Base-by-base conservation (phyloP, 2,797 vertebrate species). In the Lepus oiostolus region DNA sequence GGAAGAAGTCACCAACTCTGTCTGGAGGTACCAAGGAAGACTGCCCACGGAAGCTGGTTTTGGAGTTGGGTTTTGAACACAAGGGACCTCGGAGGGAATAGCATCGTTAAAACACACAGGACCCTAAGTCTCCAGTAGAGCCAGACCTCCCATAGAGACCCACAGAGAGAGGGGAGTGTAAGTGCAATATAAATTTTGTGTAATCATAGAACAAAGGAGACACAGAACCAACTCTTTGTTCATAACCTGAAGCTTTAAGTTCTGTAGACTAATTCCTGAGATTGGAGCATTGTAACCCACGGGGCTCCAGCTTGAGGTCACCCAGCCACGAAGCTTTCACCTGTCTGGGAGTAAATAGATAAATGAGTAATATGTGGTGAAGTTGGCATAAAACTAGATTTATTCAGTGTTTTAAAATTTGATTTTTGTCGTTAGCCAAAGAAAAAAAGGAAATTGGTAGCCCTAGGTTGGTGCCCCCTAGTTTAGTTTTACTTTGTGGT, bases 381-480 rank as follows among this genome's bases (percentile, higher is more conserved):
- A 70, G 32, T 76, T 82, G 75, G 24, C 22, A 81, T 77, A 68
- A n/a, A 85, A 52, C 14, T 89, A 52, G 52, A 62, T 71, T 28
- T 80, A 52, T 24, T 71, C 52, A 21, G 10, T 16, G 28, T 84
- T 75, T 71, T 87, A 52, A 76, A 68, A n/a, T 81, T 79, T 93
- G 28, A 19, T 85, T 60, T 90, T 22, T 58, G 10, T 79, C 22
- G 42, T 96, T 65, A 93, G 79, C 54, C 89, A 85, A 88, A 94
- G 70, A 81, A 63, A 83, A 91, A 86, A 91, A 86, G 21, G 58
- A 60, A 67, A 50, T 4, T 24, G 26, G 47, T 30, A 67, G 70
- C 35, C 50, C 76, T 17, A 4, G 16, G 17, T 85, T 19, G 21
- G 13, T 84, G 38, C 16, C 26, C 6, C 24, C 90, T 17, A 62